Evolutionary conservation across 2,797 vertebrate species (phyloP), one percentile per base, ranked within the genome.

Genomic region (Parauchenoglanis ngamensis): DNA sequence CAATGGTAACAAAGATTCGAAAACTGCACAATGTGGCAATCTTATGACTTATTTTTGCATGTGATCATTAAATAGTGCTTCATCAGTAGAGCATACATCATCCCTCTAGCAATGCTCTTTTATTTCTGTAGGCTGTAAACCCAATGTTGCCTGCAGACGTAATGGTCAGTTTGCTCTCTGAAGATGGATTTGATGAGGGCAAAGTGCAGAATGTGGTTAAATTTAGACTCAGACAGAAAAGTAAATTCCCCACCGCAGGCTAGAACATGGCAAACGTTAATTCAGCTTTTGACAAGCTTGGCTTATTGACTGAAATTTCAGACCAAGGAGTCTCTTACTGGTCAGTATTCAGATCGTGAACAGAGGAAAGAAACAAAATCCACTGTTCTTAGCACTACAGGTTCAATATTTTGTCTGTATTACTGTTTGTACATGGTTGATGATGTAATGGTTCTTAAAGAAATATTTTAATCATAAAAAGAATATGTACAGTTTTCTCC

Each of bases 111-210:
- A 80, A 15, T 61, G 21, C 56, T 61, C 35, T 80, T 80, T 80
- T 61, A 61, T 61, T 46, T 63, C 35, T 81, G 59, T n/a, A 7
- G 23, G 11, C 7, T 63, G 31, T 44, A 44, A 61, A n/a, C 6
- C 61, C 81, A 68, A 31, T 49, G 57, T 31, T n/a, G 61, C 15
- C 46, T 56, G 46, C 21, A 75, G n/a, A 75, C 11, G 4, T 73
- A 87, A 61, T 54, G 78, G 78, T 87, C 78, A 73, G 85, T 63
- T 84, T 84, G 67, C n/a, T 49, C 56, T 54, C 67, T 40, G 40
- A 57, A 72, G 49, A 54, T 44, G 61, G 85, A 52, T 65, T 84
- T 46, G 86, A 83, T 57, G 23, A 83, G 59, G 59, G 17, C 49
- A 49, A 57, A 35, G 63, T 78, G 61, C 44, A 84, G 73, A 61